Base-by-base conservation (phyloP, 2,888 invertebrate species). In the Lottia scabra region DNA sequence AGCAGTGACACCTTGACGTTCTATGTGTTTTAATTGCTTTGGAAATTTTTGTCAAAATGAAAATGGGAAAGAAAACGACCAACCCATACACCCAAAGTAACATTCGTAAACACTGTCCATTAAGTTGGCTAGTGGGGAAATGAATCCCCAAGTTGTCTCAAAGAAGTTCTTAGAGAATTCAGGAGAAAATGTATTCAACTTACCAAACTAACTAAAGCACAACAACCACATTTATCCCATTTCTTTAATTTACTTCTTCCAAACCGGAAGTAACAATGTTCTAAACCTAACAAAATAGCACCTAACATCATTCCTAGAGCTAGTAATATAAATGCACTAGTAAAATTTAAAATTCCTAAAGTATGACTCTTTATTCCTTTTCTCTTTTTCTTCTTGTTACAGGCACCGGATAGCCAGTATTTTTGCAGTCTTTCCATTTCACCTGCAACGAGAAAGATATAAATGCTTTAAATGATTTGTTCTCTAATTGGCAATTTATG, bases 331-430 rank as follows among this genome's bases (percentile, higher is more conserved):
- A 99, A 99, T 67, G 99, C 99, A 76, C 97, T 97, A 88, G 98
- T 93, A 91, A 99, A 99, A 92, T 99, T 99, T 90, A 91, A 89
- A 65, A 92, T 89, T 63, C 91, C 91, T 56, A 92, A 83, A 15
- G 91, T 90, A 65, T 90, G 88, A 75, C 90, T 90, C 12, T 89
- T 96, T 95, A 96, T 96, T 5, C 85, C 85, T 65, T 83, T 82
- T 89, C 96, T 95, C 87, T 95, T 96, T 78, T 96, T 96, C 0
- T 95, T 95, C 84, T 95, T 94, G 70, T 83, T 79, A 89, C 98
- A 98, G 3, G 96, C 95, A 48, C 98, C 98, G 0, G 98, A 97
- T 94, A 99, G 95, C 99, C 99, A 99, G 86, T 96, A 94, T 73
- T 91, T 89, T 84, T 98, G 93, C 82, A 99, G 92, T 77, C 99